A percentile compares a stretch with the other conserved stretches of the same genome.
Conservation (phyloP, 2,888 invertebrate genomes). For the Epirrhoe tristata region DNA sequence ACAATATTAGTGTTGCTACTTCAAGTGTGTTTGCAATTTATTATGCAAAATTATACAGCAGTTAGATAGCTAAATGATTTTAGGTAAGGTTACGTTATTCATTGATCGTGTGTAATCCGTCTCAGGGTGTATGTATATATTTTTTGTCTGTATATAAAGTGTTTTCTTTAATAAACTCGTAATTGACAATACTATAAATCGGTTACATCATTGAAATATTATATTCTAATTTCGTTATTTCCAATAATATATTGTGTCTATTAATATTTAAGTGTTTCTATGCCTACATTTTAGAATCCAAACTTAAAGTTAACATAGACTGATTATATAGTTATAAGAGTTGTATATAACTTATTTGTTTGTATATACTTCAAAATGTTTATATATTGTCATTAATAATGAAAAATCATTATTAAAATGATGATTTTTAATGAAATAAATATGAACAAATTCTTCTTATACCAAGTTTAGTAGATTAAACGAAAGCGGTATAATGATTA, state of each 20-base stretch:
- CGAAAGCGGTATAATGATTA: constrained; percentile 4
- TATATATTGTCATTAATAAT: constrained; percentile 44
- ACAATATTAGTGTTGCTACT: constrained; percentile 70
- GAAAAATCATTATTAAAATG: constrained; percentile 18
- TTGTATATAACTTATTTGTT: constrained; percentile 61
- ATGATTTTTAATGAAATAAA: background rate
- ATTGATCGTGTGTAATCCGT: constrained; percentile 47
- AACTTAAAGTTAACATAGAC: constrained; percentile 72
- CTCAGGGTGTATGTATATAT: constrained; percentile 55
- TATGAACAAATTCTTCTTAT: background rate
- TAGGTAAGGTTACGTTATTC: constrained; percentile 22
- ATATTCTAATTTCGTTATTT: constrained; percentile 36
- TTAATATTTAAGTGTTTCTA: constrained; percentile 36
- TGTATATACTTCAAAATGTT: constrained; percentile 56
- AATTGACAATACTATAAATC: constrained; percentile 36
- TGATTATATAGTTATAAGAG: constrained; percentile 71
- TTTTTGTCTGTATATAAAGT: constrained; percentile 31
- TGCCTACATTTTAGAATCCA: constrained; percentile 38
- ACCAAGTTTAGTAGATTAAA: background rate
- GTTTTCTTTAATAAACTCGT: constrained; percentile 24
- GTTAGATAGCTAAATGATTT: constrained; percentile 71
- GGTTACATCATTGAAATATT: constrained; percentile 35
- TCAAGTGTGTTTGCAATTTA: constrained; percentile 68
- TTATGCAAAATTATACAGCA: constrained; percentile 68
- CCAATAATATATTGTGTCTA: constrained; percentile 21